Evolutionary conservation across 2,888 invertebrate genomes (phyloP), one percentile per base, ranked within the genome.

Genomic region (Gymnoscelis rufifasciata): DNA sequence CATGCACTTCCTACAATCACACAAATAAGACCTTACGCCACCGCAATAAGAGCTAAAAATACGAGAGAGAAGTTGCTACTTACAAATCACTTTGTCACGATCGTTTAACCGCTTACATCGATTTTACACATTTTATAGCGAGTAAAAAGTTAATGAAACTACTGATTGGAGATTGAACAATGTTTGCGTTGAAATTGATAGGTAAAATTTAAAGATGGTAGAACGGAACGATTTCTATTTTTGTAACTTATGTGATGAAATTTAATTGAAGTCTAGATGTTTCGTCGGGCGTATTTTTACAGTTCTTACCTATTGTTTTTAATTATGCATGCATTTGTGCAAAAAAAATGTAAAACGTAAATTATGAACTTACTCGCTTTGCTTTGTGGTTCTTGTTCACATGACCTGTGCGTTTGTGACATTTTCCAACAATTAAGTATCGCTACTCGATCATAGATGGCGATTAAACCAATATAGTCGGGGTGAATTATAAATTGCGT

Each of bases 391-490:
- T 13, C 31, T n/a, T 19, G 11, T 35, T 39, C 38, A 39, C 38
- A 29, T 19, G 28, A 11, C 27, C 11, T 36, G n/a, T n/a, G n/a
- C n/a, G n/a, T n/a, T n/a, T n/a, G n/a, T 23, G 33, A 40, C 36
- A 29, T 36, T 45, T 23, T 7, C 14, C 5, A 12, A n/a, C 7
- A 47, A 43, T 24, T 42, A 37, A 48, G 35, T 49, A 46, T 28
- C 12, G 59, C 74, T 71, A 72, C 60, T 66, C 52, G 54, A 35
- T 56, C 46, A 62, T 47, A 81, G 79, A 74, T 74, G 79, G 74
- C 74, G 60, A 58, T 68, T 56, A 37, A 48, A 61, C n/a, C n/a
- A n/a, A n/a, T n/a, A n/a, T n/a, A n/a, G n/a, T n/a, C n/a, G n/a
- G n/a, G n/a, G n/a, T 33, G 4, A 39, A 29, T 37, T 8, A 10